A percentile compares a stretch with the other conserved stretches of the same genome.
These are phyloP conservation scores for Theropithecus gelada DNA, from an alignment of 2,113 vertebrate genomes.

Conservation along the genomic window DNA sequence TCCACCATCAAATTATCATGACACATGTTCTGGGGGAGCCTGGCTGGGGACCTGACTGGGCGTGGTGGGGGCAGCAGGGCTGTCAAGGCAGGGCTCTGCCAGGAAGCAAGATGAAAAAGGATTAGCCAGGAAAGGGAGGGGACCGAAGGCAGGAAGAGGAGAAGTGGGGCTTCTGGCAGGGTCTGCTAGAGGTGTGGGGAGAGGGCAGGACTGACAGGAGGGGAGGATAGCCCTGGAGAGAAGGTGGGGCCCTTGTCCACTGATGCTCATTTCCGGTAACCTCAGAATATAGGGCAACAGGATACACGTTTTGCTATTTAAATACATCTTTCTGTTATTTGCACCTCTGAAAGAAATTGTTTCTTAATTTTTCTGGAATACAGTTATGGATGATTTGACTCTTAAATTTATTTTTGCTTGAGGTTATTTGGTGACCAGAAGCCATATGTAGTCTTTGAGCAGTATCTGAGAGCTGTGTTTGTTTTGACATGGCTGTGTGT, in stretches of 20 bases:
- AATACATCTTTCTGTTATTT: neutral
- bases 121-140: neutral
- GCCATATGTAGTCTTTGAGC: neutral
- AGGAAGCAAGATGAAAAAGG: slow-evolving; percentile 34
- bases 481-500: neutral
- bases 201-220: neutral
- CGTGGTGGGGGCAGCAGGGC: neutral
- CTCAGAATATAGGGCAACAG: neutral
- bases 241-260: neutral
- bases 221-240: neutral
- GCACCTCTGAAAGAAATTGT: neutral
- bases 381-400: neutral
- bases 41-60: neutral
- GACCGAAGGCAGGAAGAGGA: neutral
- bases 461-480: neutral
- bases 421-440: neutral
- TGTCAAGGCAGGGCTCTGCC: neutral
- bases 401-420: neutral
- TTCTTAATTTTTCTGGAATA: neutral
- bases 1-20: fast-evolving
- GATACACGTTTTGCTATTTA: neutral
- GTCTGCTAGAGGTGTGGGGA: neutral
- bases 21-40: neutral
- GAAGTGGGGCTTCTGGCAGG: neutral
- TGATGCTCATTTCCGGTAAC: neutral